Evolutionary conservation across 2,113 vertebrate species (phyloP).

Genomic region (Gnathonemus echidnorhynchus): DNA sequence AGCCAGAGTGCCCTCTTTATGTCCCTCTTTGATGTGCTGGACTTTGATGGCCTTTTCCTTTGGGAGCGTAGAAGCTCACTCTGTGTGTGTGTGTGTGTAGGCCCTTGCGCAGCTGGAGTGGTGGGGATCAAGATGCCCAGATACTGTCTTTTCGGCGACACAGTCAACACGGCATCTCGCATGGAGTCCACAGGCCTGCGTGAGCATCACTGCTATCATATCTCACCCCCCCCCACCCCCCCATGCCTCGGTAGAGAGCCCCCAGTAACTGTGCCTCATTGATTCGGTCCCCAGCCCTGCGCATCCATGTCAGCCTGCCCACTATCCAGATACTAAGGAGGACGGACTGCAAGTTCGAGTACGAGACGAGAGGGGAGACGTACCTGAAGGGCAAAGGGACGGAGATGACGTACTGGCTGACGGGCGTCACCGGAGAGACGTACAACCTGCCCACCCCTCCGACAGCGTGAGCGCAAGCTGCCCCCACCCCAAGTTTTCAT

Average conservation of each 20-base stretch:
- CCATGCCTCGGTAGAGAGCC: background rate
- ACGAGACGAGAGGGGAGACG: constrained; percentile 83
- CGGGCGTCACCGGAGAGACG: constrained; percentile 70
- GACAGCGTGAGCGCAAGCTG: constrained; percentile 72
- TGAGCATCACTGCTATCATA: constrained; percentile 53
- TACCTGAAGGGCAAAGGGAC: constrained; percentile 93
- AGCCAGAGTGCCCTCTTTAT: background rate
- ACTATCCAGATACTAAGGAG: constrained; percentile 86
- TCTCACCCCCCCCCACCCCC: background rate
- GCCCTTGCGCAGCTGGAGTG: constrained; percentile 88
- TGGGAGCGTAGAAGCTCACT: background rate
- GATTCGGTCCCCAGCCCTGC: constrained; percentile 46
- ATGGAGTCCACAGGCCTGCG: constrained; percentile 95
- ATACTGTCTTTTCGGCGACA: constrained; percentile 90
- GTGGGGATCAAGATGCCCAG: constrained; percentile 97
- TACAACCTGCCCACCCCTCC: constrained; percentile 84
- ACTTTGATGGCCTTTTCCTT: background rate
- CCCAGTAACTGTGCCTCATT: background rate
- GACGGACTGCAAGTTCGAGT: constrained; percentile 82
- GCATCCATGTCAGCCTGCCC: constrained; percentile 83
- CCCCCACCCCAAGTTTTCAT: too few species aligned
- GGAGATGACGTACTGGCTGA: constrained; percentile 92
- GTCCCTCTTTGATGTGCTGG: background rate
- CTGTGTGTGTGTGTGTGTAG: constrained; percentile 45
- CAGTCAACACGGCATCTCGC: constrained; percentile 88